phyloP scores from a whole-genome alignment of 2,888 invertebrate species.

The Macaria notata region DNA sequence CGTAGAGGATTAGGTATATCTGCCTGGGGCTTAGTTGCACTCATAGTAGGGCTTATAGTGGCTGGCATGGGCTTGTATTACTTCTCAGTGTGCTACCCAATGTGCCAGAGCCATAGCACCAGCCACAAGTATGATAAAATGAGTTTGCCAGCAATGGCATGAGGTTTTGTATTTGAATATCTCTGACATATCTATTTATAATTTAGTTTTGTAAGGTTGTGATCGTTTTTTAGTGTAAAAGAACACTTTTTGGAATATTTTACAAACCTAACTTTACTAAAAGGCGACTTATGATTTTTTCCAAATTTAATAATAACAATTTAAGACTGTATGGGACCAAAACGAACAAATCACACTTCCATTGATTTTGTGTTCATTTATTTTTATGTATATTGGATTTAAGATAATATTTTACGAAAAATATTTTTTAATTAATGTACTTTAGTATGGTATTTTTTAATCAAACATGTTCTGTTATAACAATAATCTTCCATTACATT shows the following conservation, averaged over 20 bases:
- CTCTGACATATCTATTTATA: conserved; percentile 35
- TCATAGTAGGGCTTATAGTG: conserved; percentile 76
- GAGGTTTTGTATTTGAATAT: conserved; percentile 33
- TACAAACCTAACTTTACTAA: too few relatives aligned
- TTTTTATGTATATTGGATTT: too few relatives aligned
- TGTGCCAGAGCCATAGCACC: conserved; percentile 72
- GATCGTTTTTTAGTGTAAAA: conserved; percentile 16
- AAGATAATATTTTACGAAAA: too few relatives aligned
- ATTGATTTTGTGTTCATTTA: conserved; percentile 17
- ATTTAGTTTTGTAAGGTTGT: conserved; percentile 21
- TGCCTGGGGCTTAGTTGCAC: conserved; percentile 85
- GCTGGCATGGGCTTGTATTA: conserved; percentile 83
- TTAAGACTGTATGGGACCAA: conserved; percentile 23
- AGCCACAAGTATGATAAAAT: conserved; percentile 82
- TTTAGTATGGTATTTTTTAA: too few relatives aligned
- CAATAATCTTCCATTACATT: too few relatives aligned
- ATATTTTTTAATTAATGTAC: too few relatives aligned
- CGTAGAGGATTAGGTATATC: conserved; percentile 78
- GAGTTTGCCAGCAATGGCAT: conserved; percentile 69
- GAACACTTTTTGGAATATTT: too few relatives aligned
- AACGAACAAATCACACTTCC: conserved; percentile 1
- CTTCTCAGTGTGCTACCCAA: conserved; percentile 85
- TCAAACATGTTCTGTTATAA: too few relatives aligned
- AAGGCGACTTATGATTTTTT: too few relatives aligned
- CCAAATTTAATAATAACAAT: too few relatives aligned